Evolutionary conservation across 64 coral and sea anemone genomes (phyloP).

Genomic region (Stichodactyla helianthus): DNA sequence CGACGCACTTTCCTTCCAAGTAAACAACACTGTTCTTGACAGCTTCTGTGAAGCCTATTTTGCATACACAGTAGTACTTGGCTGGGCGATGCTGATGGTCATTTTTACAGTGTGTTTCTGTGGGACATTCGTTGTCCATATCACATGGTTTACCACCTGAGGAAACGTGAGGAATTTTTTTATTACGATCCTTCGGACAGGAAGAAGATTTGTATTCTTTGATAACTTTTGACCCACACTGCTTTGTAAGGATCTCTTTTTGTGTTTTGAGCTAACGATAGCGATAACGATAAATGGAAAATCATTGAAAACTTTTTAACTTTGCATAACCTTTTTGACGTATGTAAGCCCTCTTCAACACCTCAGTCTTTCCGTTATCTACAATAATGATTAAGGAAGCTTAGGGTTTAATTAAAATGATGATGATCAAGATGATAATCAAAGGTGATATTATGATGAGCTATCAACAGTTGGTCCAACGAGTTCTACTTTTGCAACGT

Average conservation of each 20-base stretch:
- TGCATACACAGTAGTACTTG: conserved; percentile 11
- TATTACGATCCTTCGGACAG: not conserved
- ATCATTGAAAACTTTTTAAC: too few relatives aligned
- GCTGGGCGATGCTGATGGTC: not conserved
- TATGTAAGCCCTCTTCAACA: not conserved
- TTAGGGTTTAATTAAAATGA: too few relatives aligned
- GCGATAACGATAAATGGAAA: too few relatives aligned
- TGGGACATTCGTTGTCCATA: conserved; percentile 12
- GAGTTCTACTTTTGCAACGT: too few relatives aligned
- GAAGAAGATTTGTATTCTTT: too few relatives aligned
- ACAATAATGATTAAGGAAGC: not conserved
- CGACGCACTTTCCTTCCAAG: not conserved
- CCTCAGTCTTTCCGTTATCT: conserved; percentile 20
- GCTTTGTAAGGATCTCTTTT: too few relatives aligned
- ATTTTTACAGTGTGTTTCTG: not conserved
- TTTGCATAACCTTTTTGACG: not conserved
- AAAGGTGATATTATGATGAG: too few relatives aligned
- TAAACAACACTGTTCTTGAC: not conserved
- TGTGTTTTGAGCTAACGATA: too few relatives aligned
- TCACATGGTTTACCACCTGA: conserved; percentile 12
- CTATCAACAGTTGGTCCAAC: too few relatives aligned
- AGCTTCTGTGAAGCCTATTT: not conserved
- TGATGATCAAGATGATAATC: too few relatives aligned
- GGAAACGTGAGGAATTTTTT: not conserved
- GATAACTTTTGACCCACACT: too few relatives aligned